These are phyloP conservation scores for Pterophyllum scalare DNA, from an alignment of 2,113 vertebrate species.

Conservation along the genomic window DNA sequence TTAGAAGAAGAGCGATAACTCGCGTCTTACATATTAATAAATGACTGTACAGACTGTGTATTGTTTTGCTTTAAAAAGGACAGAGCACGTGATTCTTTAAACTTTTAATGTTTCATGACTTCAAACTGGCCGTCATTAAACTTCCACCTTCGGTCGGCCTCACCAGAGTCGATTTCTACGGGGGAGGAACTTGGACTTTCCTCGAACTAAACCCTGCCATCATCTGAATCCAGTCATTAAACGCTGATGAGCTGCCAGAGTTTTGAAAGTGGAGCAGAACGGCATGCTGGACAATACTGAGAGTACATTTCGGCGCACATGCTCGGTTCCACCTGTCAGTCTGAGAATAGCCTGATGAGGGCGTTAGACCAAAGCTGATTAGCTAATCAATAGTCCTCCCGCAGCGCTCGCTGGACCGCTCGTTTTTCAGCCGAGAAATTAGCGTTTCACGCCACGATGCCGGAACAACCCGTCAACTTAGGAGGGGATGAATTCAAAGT, in stretches of 20 bases:
- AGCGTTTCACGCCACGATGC: background rate
- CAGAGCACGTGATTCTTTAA: background rate
- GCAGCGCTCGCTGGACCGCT: background rate
- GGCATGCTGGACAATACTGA: background rate
- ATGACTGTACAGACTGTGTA: no score
- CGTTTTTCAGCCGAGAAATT: background rate
- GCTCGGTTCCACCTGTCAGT: background rate
- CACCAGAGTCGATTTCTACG: background rate
- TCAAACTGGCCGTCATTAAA: background rate
- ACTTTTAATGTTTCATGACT: background rate
- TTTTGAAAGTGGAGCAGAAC: background rate
- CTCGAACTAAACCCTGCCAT: fast-evolving
- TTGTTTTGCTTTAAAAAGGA: no score
- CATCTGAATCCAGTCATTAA: fast-evolving
- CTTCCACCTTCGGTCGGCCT: no score
- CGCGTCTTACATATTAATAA: no score
- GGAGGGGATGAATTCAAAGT: background rate
- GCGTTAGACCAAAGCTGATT: background rate
- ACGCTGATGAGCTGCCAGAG: background rate
- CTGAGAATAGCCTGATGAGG: background rate
- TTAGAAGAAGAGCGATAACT: no score
- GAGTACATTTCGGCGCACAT: background rate
- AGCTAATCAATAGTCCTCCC: background rate
- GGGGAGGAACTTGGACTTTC: background rate
- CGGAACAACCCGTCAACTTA: background rate